These are phyloP conservation scores for Graphium colonna DNA, from an alignment of 2,888 invertebrate species.

Conservation along the genomic window DNA sequence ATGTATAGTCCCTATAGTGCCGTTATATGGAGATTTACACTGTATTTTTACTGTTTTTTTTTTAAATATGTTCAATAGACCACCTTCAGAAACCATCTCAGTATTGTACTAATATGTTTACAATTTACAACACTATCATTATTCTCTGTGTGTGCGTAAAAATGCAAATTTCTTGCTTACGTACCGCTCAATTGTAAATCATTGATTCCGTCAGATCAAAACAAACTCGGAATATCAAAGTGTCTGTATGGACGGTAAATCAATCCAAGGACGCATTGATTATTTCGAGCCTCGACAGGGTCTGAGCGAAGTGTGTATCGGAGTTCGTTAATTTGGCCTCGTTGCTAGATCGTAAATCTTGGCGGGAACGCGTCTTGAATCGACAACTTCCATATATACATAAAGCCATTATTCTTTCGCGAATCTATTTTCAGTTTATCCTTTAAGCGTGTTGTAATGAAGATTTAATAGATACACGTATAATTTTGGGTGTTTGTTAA, in stretches of 20 bases:
- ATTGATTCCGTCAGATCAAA: background rate
- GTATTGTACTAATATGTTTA: no score
- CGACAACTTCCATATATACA: slow-evolving; percentile 29
- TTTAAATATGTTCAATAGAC: no score
- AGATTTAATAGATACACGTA: background rate
- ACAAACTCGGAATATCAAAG: slow-evolving; percentile 1
- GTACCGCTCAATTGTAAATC: background rate
- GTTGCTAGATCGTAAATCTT: slow-evolving; percentile 38
- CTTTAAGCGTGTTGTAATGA: background rate
- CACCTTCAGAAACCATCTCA: no score
- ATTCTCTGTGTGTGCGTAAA: no score
- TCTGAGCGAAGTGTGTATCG: slow-evolving; percentile 42
- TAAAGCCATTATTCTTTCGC: slow-evolving; percentile 9
- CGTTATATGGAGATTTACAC: no score
- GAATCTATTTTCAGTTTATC: background rate
- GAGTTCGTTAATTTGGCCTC: slow-evolving; percentile 37
- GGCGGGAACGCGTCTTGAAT: slow-evolving; percentile 45
- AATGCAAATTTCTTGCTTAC: background rate
- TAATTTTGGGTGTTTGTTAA: background rate
- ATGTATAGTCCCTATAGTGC: no score
- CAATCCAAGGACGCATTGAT: slow-evolving; percentile 28
- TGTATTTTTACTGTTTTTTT: no score
- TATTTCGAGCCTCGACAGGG: slow-evolving; percentile 29
- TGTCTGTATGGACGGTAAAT: slow-evolving; percentile 15
- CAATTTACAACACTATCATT: no score